These are phyloP conservation scores for Esox lucius DNA, from an alignment of 2,797 vertebrate species.

Conservation along the genomic window DNA sequence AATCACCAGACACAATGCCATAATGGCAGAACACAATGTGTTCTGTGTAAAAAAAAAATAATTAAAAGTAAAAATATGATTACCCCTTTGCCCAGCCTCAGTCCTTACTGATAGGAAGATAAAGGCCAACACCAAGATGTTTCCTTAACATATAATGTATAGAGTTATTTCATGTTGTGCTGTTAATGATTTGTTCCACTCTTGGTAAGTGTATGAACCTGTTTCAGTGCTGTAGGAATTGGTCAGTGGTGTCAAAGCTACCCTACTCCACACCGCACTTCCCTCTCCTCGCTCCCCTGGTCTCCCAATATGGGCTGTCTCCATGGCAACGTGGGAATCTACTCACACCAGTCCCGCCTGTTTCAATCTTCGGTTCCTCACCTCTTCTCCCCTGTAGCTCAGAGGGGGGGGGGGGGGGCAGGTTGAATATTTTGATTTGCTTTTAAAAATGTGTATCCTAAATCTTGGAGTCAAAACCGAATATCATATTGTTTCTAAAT, in stretches of 20 bases:
- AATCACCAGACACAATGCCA: no score
- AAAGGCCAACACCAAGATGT: not conserved
- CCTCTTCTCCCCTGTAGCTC: constrained; percentile 41
- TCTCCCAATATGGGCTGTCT: constrained; percentile 64
- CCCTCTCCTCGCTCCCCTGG: constrained; percentile 47
- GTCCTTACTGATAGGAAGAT: not conserved
- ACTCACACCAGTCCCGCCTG: constrained; percentile 39
- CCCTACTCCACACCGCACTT: constrained; percentile 44
- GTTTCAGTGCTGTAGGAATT: not conserved
- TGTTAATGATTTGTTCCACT: not conserved
- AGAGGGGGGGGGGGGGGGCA: not conserved
- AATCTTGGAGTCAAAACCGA: not conserved
- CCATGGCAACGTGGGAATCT: constrained; percentile 73
- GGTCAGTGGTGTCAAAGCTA: not conserved
- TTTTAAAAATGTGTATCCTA: no score
- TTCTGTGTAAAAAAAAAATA: no score
- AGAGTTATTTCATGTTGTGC: not conserved
- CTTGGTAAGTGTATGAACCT: not conserved
- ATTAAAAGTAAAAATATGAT: no score
- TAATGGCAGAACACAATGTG: no score
- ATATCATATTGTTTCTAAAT: constrained; percentile 20
- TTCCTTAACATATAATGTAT: not conserved
- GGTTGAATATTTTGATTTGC: no score
- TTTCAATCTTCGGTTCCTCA: not conserved
- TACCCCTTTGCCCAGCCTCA: no score